Evolutionary conservation across 1,140 invertebrate genomes (phyloP), one percentile per base, ranked within the genome.

Genomic region (Drosophila ambigua): DNA sequence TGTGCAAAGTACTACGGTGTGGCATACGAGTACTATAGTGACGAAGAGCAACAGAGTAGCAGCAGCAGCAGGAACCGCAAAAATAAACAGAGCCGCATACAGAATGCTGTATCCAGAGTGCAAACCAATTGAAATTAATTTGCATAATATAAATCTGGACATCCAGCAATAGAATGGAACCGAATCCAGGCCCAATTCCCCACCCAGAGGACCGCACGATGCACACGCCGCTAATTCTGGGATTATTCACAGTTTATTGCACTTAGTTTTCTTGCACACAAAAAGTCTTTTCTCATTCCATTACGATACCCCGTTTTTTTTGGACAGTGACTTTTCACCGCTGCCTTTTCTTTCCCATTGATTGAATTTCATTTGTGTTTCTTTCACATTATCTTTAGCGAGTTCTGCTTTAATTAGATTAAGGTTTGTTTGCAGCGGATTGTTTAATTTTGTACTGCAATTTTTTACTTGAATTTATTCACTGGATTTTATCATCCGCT

Each of bases 121-220:
- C 83, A 88, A 88, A 88, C 83, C 76, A 88, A 88, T 88, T 88
- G 83, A 88, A 88, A 83, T 88, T 88, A 88, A 88, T 88, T 88
- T 88, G 83, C 83, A 88, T 88, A 88, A 83, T 79, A 82, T 69
- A 72, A 79, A 82, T 77, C 78, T 82, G 83, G 67, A 88, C 66
- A 87, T 88, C 69, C 72, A 82, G 71, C 82, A 78, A 85, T 85
- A 85, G 82, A 85, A 83, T 75, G 60, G 71, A 63, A 44, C 35
- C 45, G 52, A 75, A 66, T 43, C 45, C 54, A 35, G 20, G 48
- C 48, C 72, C 46, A 44, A 54, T 15, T 54, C 45, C 20, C 64
- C 49, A 9, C 49, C 68, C 16, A 41, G 54, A 49, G 53, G 44
- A 39, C 67, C 64, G 54, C 77, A 58, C 82, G 73, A 62, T 80